Evolutionary conservation across 30 jellyfish, hydroid and myxozoan species (phyloP).

Genomic region (Hydractinia echinata): DNA sequence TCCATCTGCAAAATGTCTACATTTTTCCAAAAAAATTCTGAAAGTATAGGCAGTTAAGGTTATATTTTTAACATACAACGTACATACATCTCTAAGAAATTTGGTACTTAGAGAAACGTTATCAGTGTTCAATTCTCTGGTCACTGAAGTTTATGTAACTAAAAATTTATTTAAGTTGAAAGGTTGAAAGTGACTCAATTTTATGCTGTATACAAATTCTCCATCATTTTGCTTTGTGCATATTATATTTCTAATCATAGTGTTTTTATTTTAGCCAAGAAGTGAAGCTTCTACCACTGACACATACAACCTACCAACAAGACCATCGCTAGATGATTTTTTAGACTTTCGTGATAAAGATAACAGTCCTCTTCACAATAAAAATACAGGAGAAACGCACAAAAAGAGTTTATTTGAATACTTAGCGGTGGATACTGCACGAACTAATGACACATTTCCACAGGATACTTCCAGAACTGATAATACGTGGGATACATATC

Average conservation of each 20-base stretch:
- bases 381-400: not conserved
- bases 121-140: too few relatives aligned
- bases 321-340: constrained; percentile 85
- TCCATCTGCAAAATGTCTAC: too few relatives aligned
- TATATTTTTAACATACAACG: too few relatives aligned
- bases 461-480: not conserved
- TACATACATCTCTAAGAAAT: too few relatives aligned
- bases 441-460: not conserved
- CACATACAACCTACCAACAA: constrained; percentile 33
- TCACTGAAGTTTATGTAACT: too few relatives aligned
- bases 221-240: too few relatives aligned
- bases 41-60: too few relatives aligned
- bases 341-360: constrained; percentile 39
- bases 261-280: constrained; percentile 61
- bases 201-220: not conserved
- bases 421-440: constrained; percentile 2
- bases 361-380: not conserved
- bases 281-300: constrained; percentile 62
- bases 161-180: too few relatives aligned
- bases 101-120: too few relatives aligned
- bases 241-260: not conserved
- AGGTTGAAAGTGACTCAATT: not conserved
- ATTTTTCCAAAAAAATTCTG: too few relatives aligned
- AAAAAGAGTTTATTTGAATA: constrained; percentile 15
- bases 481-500: not conserved